phyloP scores from a whole-genome alignment of 1,140 invertebrate genomes.

The Bombus sibiricus region DNA sequence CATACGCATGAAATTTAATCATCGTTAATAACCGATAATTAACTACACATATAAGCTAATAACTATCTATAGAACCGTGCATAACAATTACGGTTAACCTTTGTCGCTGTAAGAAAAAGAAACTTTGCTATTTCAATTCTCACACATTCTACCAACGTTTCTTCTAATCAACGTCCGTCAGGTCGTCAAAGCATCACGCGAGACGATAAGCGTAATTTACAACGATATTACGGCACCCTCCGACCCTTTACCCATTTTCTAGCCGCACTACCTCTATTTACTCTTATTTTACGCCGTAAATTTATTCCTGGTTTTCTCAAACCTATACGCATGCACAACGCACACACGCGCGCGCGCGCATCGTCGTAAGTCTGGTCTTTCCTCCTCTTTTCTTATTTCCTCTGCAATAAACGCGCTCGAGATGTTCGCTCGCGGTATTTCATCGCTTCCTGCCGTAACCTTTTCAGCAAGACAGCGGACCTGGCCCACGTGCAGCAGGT shows the following conservation, averaged over 20 bases:
- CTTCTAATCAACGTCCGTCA: not conserved
- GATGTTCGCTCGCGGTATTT: slow-evolving; percentile 47
- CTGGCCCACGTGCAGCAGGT: not conserved
- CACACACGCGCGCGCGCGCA: slow-evolving; percentile 2
- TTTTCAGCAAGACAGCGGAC: slow-evolving; percentile 50
- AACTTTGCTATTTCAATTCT: not conserved
- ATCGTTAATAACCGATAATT: no score
- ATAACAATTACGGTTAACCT: not conserved
- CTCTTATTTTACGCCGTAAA: slow-evolving; percentile 60
- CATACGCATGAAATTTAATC: no score
- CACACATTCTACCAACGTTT: not conserved
- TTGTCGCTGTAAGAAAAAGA: not conserved
- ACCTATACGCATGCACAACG: not conserved
- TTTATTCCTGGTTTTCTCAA: slow-evolving; percentile 58
- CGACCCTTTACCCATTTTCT: not conserved
- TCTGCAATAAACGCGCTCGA: slow-evolving; percentile 23
- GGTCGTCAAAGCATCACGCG: slow-evolving; percentile 16
- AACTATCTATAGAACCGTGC: no score
- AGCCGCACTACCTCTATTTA: slow-evolving; percentile 29
- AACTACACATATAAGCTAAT: no score
- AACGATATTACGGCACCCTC: slow-evolving; percentile 48
- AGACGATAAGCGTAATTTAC: slow-evolving; percentile 66
- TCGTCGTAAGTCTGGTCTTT: slow-evolving; percentile 53
- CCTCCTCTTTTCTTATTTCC: not conserved
- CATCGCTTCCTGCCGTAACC: slow-evolving; percentile 55